Conservation (phyloP, 2,888 invertebrate genomes). For the Tubiluchus corallicola region DNA sequence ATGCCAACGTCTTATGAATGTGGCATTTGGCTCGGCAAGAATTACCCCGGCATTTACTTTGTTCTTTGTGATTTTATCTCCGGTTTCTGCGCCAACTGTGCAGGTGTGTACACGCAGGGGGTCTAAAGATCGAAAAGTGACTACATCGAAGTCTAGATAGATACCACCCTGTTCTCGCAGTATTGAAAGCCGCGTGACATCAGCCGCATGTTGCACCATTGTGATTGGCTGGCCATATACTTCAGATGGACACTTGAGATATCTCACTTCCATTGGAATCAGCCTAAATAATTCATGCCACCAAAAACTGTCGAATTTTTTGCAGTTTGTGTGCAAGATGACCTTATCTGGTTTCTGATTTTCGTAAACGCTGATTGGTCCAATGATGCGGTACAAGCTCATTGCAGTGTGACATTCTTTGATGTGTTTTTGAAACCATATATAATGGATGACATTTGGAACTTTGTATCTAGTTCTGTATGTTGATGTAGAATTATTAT, state of each 20-base stretch:
- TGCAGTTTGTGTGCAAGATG: not conserved
- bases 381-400: not conserved
- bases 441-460: constrained; percentile 1
- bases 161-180: constrained; percentile 15
- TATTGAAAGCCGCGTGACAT: constrained; percentile 14
- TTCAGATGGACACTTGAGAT: not conserved
- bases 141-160: constrained; percentile 15
- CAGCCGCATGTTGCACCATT: constrained; percentile 1
- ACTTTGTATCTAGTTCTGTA: too few relatives aligned
- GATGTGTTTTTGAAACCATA: not conserved
- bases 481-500: too few relatives aligned
- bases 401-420: too few relatives aligned
- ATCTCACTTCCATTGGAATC: not conserved
- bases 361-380: not conserved
- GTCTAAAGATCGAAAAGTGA: constrained; percentile 13
- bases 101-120: constrained; percentile 13
- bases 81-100: not conserved
- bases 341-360: not conserved
- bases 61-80: not conserved
- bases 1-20: not conserved
- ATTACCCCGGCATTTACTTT: not conserved
- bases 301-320: not conserved
- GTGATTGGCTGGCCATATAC: not conserved
- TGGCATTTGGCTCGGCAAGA: not conserved
- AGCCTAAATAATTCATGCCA: not conserved